Evolutionary conservation across 2,797 vertebrate genomes (phyloP).

Genomic region (Siniperca obscura): DNA sequence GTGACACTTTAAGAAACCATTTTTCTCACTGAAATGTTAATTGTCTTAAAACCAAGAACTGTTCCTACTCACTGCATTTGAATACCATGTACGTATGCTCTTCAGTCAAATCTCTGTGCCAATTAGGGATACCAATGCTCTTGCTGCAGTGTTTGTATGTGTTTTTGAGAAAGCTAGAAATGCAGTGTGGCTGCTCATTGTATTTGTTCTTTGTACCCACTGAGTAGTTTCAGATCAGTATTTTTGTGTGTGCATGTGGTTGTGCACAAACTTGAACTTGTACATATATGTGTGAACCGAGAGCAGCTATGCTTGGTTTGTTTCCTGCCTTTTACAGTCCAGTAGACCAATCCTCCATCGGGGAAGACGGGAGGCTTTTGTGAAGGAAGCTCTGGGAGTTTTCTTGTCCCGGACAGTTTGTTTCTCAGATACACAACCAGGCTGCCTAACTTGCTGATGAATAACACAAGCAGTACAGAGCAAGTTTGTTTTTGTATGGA

Average conservation of each 20-base stretch:
- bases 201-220: conserved; percentile 51
- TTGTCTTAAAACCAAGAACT: conserved; percentile 70
- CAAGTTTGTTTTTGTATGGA: conserved; percentile 58
- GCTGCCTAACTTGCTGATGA: conserved; percentile 79
- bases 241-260: conserved; percentile 37
- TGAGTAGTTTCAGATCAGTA: conserved; percentile 59
- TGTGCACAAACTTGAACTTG: conserved; percentile 60
- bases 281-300: conserved; percentile 59
- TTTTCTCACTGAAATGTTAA: conserved; percentile 77
- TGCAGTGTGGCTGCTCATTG: conserved; percentile 46
- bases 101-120: conserved; percentile 68
- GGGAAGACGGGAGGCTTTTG: conserved; percentile 55
- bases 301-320: conserved; percentile 75
- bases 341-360: conserved; percentile 67
- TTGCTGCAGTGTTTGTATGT: conserved; percentile 41
- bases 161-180: conserved; percentile 51
- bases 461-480: conserved; percentile 66
- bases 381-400: conserved; percentile 75
- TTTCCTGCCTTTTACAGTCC: conserved; percentile 78
- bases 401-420: conserved; percentile 78
- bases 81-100: conserved; percentile 45
- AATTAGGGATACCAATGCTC: conserved; percentile 67
- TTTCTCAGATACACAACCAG: conserved; percentile 75
- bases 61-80: conserved; percentile 48
- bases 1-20: conserved; percentile 70